Evolutionary conservation across 2,888 invertebrate genomes (phyloP), one percentile per base, ranked within the genome.

Genomic region (Gymnosoma rotundatum): DNA sequence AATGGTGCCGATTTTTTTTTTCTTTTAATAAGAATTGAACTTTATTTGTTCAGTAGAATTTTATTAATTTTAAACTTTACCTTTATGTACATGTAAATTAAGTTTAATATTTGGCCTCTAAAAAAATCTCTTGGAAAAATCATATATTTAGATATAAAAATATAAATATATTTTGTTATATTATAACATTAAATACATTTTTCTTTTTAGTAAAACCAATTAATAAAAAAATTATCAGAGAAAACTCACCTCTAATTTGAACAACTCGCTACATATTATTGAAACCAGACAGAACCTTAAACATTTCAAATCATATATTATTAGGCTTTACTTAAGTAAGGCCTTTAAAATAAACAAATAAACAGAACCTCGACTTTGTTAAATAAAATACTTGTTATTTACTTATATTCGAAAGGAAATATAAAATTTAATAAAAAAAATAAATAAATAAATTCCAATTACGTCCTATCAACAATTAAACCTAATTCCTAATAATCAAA

Each of bases 401-500:
- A 69, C 67, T 78, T 32, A 18, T 66, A 66, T 75, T 66, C 36
- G 36, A 50, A 58, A 36, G 5, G 16, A 21, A 52, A 67, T 52
- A 52, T 38, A 0, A 69, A 64, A 42, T 9, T 69, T 54, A 32
- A 32, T 0, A 2, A 14, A 76, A 25, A 42, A 8, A 52, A 52
- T 36, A 52, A 42, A n/a, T n/a, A n/a, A 14, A 36, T 20, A 50
- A 45, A 36, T 67, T 72, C 45, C 52, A 78, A 70, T 63, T 67
- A 84, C 80, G 80, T 84, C 84, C 84, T 84, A 81, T 56, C 20
- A 54, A 45, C 32, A 32, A 79, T 63, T 32, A 78, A 32, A 64
- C 80, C 76, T 78, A 73, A 80, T 83, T 83, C 79, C 81, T 81
- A 84, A 48, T 58, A 58, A 78, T 72, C 25, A 76, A 70, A 56